phyloP scores from a whole-genome alignment of 2,797 vertebrate genomes.

The Diceros bicornis region DNA sequence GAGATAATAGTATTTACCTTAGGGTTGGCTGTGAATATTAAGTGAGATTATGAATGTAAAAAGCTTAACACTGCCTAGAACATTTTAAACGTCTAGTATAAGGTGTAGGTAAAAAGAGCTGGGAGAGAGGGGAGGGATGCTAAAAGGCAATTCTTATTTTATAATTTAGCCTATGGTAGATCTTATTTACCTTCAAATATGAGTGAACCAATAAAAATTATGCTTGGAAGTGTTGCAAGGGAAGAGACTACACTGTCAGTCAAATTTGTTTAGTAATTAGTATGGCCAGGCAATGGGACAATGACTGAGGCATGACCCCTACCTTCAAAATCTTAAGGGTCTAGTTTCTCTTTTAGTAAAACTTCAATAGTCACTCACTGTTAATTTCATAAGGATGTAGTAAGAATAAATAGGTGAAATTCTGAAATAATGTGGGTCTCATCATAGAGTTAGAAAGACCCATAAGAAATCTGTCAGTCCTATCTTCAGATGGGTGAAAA shows the following conservation, averaged over 20 bases:
- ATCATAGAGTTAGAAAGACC: slow-evolving; percentile 2
- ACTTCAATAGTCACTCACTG: slow-evolving; percentile 18
- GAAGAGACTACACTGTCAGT: slow-evolving; percentile 3
- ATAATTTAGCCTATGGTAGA: not conserved
- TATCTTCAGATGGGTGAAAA: slow-evolving; percentile 63
- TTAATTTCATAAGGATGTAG: slow-evolving; percentile 30
- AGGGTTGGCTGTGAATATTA: slow-evolving; percentile 48
- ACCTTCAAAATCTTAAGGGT: slow-evolving; percentile 33
- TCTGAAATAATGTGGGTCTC: slow-evolving; percentile 60
- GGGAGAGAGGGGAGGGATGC: not conserved
- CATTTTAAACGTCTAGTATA: slow-evolving; percentile 58
- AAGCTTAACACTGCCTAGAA: slow-evolving; percentile 37
- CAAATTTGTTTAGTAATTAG: slow-evolving; percentile 39
- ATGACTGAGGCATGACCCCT: not conserved
- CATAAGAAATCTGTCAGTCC: slow-evolving; percentile 40
- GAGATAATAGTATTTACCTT: slow-evolving; percentile 49
- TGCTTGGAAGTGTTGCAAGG: slow-evolving; percentile 51
- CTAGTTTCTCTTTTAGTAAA: slow-evolving; percentile 53
- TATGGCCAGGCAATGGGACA: slow-evolving; percentile 25
- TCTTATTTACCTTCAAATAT: slow-evolving; percentile 35
- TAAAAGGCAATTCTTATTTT: slow-evolving; percentile 53
- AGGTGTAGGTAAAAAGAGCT: not conserved
- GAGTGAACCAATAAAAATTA: slow-evolving; percentile 37
- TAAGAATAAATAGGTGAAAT: slow-evolving; percentile 64
- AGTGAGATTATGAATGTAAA: slow-evolving; percentile 44